Evolutionary conservation across 2,888 invertebrate species (phyloP).

Genomic region (Drosophila hamatofila): DNA sequence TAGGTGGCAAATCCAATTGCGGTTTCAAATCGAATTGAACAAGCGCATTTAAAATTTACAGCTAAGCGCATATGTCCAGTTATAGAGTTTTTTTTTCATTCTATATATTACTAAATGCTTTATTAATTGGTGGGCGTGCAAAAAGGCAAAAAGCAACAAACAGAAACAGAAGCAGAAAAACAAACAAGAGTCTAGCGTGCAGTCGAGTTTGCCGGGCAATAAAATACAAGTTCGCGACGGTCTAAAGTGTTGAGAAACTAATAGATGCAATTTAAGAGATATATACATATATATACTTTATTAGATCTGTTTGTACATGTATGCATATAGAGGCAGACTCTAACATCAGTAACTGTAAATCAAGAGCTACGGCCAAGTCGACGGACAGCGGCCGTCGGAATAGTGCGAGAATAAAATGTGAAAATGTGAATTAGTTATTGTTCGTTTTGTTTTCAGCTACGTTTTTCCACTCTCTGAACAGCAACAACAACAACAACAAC

Average conservation of each 20-base stretch:
- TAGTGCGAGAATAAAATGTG: constrained; percentile 34
- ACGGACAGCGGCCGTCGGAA: constrained; percentile 12
- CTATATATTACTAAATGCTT: constrained; percentile 10
- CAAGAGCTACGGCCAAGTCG: background rate
- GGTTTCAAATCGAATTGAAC: constrained; percentile 5
- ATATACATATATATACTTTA: background rate
- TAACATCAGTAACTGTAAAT: constrained; percentile 25
- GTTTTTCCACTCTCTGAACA: constrained; percentile 63
- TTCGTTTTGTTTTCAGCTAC: constrained; percentile 41
- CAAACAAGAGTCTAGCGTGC: constrained; percentile 27
- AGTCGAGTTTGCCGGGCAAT: constrained; percentile 7
- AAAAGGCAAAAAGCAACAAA: background rate
- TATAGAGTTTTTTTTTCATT: background rate
- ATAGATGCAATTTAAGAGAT: constrained; percentile 30
- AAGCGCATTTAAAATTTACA: constrained; percentile 5
- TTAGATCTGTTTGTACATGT: background rate
- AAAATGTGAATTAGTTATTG: constrained; percentile 45
- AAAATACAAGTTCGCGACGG: constrained; percentile 17
- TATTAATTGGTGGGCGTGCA: constrained; percentile 22
- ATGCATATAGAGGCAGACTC: background rate
- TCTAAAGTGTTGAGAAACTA: constrained; percentile 47
- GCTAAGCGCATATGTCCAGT: background rate
- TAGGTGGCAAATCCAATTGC: constrained; percentile 10
- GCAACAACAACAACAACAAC: constrained; percentile 10
- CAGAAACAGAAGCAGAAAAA: background rate